phyloP scores from a whole-genome alignment of 2,113 vertebrate species.

The Colius striatus region DNA sequence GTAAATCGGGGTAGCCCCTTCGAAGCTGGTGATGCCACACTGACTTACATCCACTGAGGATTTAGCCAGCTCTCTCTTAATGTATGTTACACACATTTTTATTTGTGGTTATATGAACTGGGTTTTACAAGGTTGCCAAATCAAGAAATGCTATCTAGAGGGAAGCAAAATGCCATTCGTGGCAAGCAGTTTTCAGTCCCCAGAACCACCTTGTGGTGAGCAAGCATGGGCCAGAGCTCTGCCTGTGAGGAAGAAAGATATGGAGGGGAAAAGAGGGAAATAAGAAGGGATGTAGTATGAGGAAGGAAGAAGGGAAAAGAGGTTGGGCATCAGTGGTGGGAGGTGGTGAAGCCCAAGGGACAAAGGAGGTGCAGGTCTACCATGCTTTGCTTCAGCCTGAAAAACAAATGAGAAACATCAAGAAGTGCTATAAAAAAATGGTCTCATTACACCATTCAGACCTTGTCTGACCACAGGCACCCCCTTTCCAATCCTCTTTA shows the following conservation, averaged over 20 bases:
- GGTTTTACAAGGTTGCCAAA: not conserved
- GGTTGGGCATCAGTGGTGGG: not conserved
- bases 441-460: not conserved
- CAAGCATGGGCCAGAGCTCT: accelerated
- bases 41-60: not conserved
- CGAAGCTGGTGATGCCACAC: not conserved
- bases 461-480: not conserved
- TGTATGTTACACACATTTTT: not conserved
- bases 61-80: not conserved
- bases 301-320: accelerated
- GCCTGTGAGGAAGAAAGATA: not conserved
- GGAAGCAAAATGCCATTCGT: not conserved
- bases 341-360: not conserved
- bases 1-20: not conserved
- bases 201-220: not conserved
- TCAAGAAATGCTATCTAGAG: not conserved
- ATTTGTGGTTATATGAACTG: not conserved
- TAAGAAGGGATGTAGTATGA: not conserved
- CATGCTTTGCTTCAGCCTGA: not conserved
- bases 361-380: not conserved
- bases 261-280: not conserved
- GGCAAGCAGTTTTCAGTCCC: not conserved
- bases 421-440: not conserved
- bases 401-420: not conserved
- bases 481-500: not conserved